These are phyloP conservation scores for Colistium nudipinnis DNA, from an alignment of 2,113 vertebrate species.

Conservation along the genomic window DNA sequence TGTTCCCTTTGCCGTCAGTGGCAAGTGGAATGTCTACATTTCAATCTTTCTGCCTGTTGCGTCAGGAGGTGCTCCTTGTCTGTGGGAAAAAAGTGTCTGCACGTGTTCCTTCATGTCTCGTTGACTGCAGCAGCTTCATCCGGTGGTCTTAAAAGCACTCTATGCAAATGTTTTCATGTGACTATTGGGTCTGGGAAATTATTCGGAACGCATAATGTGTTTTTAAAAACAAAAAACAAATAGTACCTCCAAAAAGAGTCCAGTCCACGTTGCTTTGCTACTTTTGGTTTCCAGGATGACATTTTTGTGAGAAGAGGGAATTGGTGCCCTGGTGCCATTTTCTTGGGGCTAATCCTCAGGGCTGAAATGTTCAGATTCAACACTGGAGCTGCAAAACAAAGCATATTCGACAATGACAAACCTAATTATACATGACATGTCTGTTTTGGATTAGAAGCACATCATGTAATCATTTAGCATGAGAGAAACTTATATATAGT, in stretches of 20 bases:
- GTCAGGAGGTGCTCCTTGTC: constrained; percentile 46
- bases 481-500: no score
- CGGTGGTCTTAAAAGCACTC: constrained; percentile 17
- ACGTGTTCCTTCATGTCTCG: constrained; percentile 19
- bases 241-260: background rate
- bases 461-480: background rate
- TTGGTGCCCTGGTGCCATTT: background rate
- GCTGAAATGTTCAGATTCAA: background rate
- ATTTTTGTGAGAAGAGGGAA: background rate
- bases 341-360: no score
- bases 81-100: constrained; percentile 29
- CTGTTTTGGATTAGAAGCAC: background rate
- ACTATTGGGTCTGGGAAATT: background rate
- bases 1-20: constrained; percentile 12
- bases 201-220: background rate
- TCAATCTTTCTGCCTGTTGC: constrained; percentile 49
- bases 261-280: background rate
- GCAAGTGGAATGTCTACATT: constrained; percentile 11
- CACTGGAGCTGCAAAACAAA: background rate
- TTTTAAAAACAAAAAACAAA: constrained; percentile 9
- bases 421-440: no score
- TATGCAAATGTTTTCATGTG: background rate
- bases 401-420: background rate
- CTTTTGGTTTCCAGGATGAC: background rate
- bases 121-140: constrained; percentile 22